Percentiles rank a stretch among this genome's conserved stretches.
These are phyloP conservation scores for Micropoecilia bifurca DNA, from an alignment of 2,797 vertebrate species.

Conservation along the genomic window DNA sequence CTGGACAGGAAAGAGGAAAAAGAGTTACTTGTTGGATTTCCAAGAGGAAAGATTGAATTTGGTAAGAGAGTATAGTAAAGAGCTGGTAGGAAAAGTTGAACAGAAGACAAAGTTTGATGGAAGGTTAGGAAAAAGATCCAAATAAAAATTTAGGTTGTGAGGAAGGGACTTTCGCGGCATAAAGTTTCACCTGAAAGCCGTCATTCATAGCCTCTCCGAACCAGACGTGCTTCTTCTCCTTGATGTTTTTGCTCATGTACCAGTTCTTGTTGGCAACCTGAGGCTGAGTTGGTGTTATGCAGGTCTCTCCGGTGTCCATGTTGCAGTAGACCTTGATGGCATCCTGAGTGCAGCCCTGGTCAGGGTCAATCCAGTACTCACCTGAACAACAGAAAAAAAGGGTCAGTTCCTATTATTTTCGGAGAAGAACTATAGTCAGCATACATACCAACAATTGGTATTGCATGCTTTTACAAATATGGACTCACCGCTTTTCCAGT, in stretches of 20 bases:
- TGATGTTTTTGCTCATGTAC: conserved; percentile 95
- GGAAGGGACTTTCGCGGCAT: too few relatives aligned
- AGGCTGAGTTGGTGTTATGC: conserved; percentile 85
- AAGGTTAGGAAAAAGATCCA: background rate
- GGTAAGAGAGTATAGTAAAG: background rate
- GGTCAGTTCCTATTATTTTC: background rate
- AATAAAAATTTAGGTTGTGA: background rate
- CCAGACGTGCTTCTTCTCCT: conserved; percentile 97
- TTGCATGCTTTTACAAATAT: background rate
- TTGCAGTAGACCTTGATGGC: conserved; percentile 98
- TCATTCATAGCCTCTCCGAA: conserved; percentile 94
- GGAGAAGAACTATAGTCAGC: background rate
- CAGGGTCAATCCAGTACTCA: conserved; percentile 98
- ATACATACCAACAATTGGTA: background rate
- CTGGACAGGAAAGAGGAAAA: conserved; percentile 66
- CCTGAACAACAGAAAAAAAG: conserved; percentile 71
- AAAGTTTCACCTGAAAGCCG: conserved; percentile 89
- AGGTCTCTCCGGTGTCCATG: conserved; percentile 96
- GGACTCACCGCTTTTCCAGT: conserved; percentile 96
- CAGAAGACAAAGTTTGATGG: background rate
- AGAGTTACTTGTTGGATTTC: conserved; percentile 20
- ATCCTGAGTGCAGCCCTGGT: conserved; percentile 97
- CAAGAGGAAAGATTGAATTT: too few relatives aligned
- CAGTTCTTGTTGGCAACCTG: conserved; percentile 91
- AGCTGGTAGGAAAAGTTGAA: background rate